Percentiles rank a stretch among this genome's conserved stretches.
phyloP scores from a whole-genome alignment of 2,888 invertebrate genomes.

The Rhagophthalmus giganteus region DNA sequence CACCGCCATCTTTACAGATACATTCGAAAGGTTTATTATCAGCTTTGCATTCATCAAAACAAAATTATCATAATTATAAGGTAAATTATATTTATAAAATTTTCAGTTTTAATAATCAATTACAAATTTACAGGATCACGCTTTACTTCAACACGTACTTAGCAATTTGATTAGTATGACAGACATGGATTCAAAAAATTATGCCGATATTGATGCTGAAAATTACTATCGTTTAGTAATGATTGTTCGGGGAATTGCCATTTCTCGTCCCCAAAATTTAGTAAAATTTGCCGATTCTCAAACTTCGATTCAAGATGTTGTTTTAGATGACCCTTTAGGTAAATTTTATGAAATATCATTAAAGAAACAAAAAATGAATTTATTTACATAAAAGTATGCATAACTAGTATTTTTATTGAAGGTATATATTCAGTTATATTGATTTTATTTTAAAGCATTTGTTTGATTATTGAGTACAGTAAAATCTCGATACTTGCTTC shows the following conservation, averaged over 20 bases:
- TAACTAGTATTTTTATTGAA: too few species aligned
- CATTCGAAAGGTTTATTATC: conserved; percentile 83
- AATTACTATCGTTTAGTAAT: conserved; percentile 85
- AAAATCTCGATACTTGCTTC: too few species aligned
- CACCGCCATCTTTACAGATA: conserved; percentile 71
- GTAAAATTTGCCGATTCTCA: conserved; percentile 67
- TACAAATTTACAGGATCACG: conserved; percentile 76
- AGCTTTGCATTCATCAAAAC: conserved; percentile 73
- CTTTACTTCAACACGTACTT: conserved; percentile 77
- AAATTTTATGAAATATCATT: too few species aligned
- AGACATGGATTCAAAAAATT: conserved; percentile 59
- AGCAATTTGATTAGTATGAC: conserved; percentile 68
- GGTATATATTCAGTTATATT: too few species aligned
- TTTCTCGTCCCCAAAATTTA: conserved; percentile 80
- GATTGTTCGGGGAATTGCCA: conserved; percentile 82
- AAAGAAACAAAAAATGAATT: background rate
- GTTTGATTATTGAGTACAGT: too few species aligned
- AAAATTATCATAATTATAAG: conserved; percentile 84
- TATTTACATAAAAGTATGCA: background rate
- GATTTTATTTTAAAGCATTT: too few species aligned
- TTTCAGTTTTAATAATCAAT: too few species aligned
- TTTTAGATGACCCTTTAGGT: conserved; percentile 53
- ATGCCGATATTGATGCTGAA: conserved; percentile 82
- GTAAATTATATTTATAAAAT: too few species aligned
- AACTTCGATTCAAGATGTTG: conserved; percentile 56